phyloP scores from a whole-genome alignment of 2,888 invertebrate genomes.

The Rhopalosiphum nymphaeae region DNA sequence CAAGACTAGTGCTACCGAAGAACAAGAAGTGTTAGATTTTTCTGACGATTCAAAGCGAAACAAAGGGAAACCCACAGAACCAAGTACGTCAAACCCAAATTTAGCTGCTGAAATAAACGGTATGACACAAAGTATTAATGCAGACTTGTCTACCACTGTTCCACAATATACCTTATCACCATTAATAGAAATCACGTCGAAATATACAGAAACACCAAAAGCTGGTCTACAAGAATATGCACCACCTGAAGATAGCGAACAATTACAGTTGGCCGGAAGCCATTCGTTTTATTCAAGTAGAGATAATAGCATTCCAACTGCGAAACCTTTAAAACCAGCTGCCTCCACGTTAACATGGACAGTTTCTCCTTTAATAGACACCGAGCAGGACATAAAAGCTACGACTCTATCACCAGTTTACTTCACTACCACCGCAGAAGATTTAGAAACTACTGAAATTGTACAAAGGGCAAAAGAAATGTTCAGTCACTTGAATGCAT shows the following conservation, averaged over 20 bases:
- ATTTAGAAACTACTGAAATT: constrained; percentile 68
- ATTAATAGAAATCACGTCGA: constrained; percentile 64
- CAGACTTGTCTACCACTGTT: constrained; percentile 46
- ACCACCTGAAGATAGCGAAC: constrained; percentile 41
- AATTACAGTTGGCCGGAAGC: constrained; percentile 67
- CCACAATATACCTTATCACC: constrained; percentile 66
- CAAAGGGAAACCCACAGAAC: constrained; percentile 24
- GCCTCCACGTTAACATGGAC: constrained; percentile 48
- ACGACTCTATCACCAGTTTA: constrained; percentile 47
- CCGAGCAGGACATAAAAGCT: not conserved
- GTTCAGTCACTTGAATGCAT: constrained; percentile 81
- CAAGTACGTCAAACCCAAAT: constrained; percentile 28
- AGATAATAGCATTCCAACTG: constrained; percentile 66
- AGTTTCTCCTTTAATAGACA: constrained; percentile 18
- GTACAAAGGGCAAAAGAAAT: constrained; percentile 82
- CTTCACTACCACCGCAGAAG: constrained; percentile 55
- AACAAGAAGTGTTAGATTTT: constrained; percentile 82
- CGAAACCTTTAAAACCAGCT: constrained; percentile 29
- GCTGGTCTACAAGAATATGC: constrained; percentile 43
- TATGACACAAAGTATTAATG: constrained; percentile 56
- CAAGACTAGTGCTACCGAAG: constrained; percentile 71
- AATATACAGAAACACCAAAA: constrained; percentile 34
- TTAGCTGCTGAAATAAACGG: constrained; percentile 74
- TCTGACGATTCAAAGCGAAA: constrained; percentile 75
- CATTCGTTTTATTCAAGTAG: constrained; percentile 68